Percentiles rank a stretch among this genome's conserved stretches.
These are phyloP conservation scores for Odontomyia ornata DNA, from an alignment of 2,888 invertebrate species.

Conservation along the genomic window DNA sequence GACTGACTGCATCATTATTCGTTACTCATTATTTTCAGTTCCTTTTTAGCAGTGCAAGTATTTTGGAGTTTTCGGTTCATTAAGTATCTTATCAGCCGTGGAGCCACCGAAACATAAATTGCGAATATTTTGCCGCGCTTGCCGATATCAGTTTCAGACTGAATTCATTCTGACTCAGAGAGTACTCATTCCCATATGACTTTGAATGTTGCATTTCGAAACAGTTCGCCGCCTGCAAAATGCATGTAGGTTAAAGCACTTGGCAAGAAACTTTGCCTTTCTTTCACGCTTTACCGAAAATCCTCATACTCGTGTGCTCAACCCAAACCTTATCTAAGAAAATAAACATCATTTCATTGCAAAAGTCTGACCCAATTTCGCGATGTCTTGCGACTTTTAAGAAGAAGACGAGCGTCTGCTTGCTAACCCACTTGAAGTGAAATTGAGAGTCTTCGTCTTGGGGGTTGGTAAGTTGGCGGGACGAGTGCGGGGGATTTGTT, in stretches of 20 bases:
- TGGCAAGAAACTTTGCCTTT: conserved; percentile 5
- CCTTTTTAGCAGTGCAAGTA: no score
- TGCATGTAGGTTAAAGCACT: conserved; percentile 19
- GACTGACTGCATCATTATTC: no score
- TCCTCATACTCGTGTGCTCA: not conserved
- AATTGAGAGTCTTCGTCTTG: conserved; percentile 38
- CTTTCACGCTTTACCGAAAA: conserved; percentile 14
- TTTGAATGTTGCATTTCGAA: not conserved
- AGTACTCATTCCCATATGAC: no score
- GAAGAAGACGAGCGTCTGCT: conserved; percentile 34
- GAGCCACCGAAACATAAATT: no score
- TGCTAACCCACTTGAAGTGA: conserved; percentile 45
- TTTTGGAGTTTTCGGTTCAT: no score
- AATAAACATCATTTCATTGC: conserved; percentile 37
- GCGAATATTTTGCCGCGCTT: no score
- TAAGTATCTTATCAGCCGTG: no score
- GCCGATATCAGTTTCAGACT: no score
- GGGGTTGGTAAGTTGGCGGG: not conserved
- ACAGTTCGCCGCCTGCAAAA: not conserved
- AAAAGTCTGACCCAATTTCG: conserved; percentile 38
- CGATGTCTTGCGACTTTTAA: not conserved
- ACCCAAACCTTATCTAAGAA: conserved; percentile 27
- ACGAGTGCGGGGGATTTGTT: no score
- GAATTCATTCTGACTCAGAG: no score
- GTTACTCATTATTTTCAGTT: no score